A percentile compares a stretch with the other conserved stretches of the same genome.
Evolutionary conservation across 1,140 invertebrate species (phyloP).

Genomic region (Ceratina calcarata): DNA sequence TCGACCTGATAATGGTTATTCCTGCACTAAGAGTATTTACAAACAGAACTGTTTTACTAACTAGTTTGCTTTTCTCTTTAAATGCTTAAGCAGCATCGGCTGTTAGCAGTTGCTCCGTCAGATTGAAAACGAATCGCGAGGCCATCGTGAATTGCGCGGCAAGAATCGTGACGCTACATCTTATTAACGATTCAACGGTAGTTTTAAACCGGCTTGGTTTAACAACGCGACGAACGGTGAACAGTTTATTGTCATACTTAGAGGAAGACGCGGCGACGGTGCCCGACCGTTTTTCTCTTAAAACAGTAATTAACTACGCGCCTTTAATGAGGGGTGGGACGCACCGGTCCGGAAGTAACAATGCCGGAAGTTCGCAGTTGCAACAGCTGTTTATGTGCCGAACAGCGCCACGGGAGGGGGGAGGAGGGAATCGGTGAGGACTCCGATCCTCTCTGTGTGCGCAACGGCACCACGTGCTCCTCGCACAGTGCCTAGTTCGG

Average conservation of each 20-base stretch:
- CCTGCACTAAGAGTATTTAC: too few relatives aligned
- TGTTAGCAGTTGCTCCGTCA: too few relatives aligned
- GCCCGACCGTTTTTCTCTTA: slow-evolving; percentile 51
- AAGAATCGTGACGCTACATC: neutral
- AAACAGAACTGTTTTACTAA: too few relatives aligned
- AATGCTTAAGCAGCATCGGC: too few relatives aligned
- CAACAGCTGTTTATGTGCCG: slow-evolving; percentile 62
- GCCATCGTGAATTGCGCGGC: neutral
- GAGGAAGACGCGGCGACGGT: slow-evolving; percentile 36
- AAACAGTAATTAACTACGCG: slow-evolving; percentile 56
- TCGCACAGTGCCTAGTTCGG: slow-evolving; percentile 51
- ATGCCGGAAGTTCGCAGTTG: slow-evolving; percentile 53
- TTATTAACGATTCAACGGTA: neutral
- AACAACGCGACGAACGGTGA: neutral
- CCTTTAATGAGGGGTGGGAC: slow-evolving; percentile 52
- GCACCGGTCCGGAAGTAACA: slow-evolving; percentile 59
- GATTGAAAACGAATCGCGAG: too few relatives aligned
- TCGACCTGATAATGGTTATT: too few relatives aligned
- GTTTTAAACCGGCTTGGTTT: neutral
- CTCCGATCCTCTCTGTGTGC: slow-evolving; percentile 38
- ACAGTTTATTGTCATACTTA: neutral
- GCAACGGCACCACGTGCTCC: slow-evolving; percentile 27
- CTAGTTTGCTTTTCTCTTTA: too few relatives aligned
- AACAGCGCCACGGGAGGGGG: slow-evolving; percentile 14
- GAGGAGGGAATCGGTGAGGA: slow-evolving; percentile 21